These are phyloP conservation scores for Ornithorhynchus anatinus DNA, from an alignment of 2,113 vertebrate species.

Conservation along the genomic window DNA sequence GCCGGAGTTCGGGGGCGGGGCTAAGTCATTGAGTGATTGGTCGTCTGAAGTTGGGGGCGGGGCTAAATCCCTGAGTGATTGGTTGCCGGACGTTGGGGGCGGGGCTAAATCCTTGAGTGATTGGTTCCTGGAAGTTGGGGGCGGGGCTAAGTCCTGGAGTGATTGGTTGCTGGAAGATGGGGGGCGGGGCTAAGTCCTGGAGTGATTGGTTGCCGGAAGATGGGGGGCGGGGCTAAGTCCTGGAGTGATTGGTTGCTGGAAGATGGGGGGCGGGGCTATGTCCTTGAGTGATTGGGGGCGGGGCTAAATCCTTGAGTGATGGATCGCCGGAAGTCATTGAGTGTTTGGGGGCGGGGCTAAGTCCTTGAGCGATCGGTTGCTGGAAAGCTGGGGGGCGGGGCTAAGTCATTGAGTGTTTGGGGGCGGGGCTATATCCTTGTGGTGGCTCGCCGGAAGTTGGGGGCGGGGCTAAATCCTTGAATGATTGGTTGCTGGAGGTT, in stretches of 20 bases:
- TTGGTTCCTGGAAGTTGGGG: neutral
- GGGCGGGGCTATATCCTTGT: no score
- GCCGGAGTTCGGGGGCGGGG: neutral
- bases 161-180: neutral
- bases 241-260: neutral
- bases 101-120: no score
- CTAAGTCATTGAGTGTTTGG: neutral
- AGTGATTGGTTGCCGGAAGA: neutral
- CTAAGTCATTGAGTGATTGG: no score
- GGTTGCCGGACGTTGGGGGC: neutral
- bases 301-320: no score
- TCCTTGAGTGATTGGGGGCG: no score
- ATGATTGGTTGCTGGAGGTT: neutral
- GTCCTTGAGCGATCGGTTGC: neutral
- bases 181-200: no score
- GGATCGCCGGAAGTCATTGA: no score
- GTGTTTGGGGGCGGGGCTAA: neutral
- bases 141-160: no score
- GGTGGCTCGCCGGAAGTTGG: no score
- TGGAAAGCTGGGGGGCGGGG: neutral
- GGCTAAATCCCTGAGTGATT: no score
- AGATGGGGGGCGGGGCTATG: neutral
- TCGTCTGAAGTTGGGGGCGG: neutral
- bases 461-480: no score
- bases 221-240: no score